Evolutionary conservation across 2,797 vertebrate species (phyloP).

Genomic region (Channa striata): DNA sequence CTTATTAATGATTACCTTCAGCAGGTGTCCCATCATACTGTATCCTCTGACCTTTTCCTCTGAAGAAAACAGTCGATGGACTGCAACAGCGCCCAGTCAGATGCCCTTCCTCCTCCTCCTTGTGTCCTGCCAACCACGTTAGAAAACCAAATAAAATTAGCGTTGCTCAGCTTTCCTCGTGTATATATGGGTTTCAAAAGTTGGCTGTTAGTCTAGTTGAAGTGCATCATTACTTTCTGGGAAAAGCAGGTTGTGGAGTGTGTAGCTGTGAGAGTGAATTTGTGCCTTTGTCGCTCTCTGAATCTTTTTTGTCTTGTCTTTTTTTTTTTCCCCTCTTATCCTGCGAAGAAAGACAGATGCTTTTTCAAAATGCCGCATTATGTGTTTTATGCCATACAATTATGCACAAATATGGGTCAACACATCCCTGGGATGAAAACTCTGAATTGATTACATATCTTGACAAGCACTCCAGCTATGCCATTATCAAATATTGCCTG

Average conservation of each 20-base stretch:
- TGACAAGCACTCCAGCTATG: conserved; percentile 54
- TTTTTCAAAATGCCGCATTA: conserved; percentile 34
- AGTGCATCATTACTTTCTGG: conserved; percentile 17
- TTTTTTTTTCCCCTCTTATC: conserved; percentile 9
- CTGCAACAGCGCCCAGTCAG: conserved; percentile 80
- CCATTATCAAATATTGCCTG: conserved; percentile 62
- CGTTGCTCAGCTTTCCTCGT: conserved; percentile 18
- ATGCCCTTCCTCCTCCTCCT: conserved; percentile 63
- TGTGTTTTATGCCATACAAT: conserved; percentile 35
- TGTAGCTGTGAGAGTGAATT: conserved; percentile 17
- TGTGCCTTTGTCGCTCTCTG: conserved; percentile 24
- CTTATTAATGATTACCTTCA: conserved; percentile 83
- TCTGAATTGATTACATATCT: conserved; percentile 60
- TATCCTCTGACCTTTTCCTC: conserved; percentile 85
- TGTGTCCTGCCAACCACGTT: conserved; percentile 52
- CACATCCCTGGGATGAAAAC: conserved; percentile 46
- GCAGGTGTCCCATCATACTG: conserved; percentile 76
- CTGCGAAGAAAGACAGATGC: conserved; percentile 5
- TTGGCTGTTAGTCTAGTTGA: conserved; percentile 30
- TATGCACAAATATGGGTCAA: conserved; percentile 58
- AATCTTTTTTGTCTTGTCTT: conserved; percentile 21
- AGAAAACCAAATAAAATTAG: conserved; percentile 49
- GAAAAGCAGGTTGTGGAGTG: conserved; percentile 8
- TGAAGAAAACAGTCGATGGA: conserved; percentile 85
- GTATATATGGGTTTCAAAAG: conserved; percentile 23